Conservation (phyloP, 1,140 invertebrate genomes). For the Euwallacea fornicatus region DNA sequence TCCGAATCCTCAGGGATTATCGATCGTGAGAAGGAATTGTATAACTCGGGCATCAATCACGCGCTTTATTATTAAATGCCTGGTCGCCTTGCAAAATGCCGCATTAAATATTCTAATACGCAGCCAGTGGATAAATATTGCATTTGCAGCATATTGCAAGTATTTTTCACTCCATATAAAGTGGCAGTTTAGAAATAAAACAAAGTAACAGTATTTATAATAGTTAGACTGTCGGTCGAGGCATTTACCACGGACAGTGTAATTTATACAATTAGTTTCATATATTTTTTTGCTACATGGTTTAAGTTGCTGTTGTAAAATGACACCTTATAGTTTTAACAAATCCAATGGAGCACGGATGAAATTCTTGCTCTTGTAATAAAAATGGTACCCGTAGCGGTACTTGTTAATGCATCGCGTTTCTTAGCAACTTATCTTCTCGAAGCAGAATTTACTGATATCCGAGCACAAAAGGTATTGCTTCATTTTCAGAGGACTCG, state of each 20-base stretch:
- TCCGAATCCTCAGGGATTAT: too few species aligned
- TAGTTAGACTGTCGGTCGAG: background rate
- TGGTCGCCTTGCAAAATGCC: too few species aligned
- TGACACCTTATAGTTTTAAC: constrained; percentile 30
- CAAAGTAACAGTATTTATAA: constrained; percentile 20
- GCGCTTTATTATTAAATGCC: too few species aligned
- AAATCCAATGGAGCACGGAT: constrained; percentile 29
- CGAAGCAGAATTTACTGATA: background rate
- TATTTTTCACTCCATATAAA: constrained; percentile 9
- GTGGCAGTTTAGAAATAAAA: constrained; percentile 11
- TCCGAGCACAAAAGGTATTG: background rate
- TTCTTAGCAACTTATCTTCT: constrained; percentile 13
- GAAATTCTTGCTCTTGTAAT: constrained; percentile 24
- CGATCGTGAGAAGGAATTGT: too few species aligned
- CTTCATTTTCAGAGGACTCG: background rate
- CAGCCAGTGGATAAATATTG: too few species aligned
- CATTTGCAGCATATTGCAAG: background rate
- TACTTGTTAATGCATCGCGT: constrained; percentile 19
- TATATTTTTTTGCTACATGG: constrained; percentile 18
- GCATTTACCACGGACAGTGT: constrained; percentile 10
- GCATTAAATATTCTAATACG: too few species aligned
- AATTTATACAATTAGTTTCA: constrained; percentile 28
- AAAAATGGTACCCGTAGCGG: constrained; percentile 24
- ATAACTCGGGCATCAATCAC: too few species aligned
- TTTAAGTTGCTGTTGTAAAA: constrained; percentile 22